These are phyloP conservation scores for Monochamus alternatus DNA, from an alignment of 2,888 invertebrate species.

Conservation along the genomic window DNA sequence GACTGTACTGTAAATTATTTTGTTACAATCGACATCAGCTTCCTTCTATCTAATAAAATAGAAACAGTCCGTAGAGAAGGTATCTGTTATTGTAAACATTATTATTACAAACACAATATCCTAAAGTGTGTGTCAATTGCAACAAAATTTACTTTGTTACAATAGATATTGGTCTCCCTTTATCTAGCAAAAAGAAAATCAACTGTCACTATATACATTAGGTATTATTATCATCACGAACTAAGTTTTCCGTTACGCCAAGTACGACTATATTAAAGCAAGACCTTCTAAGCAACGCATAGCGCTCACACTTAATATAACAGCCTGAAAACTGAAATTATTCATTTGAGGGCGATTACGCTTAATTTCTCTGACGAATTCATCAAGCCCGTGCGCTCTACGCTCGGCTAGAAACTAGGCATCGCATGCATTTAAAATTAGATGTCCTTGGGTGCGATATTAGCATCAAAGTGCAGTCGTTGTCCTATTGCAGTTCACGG, in stretches of 20 bases:
- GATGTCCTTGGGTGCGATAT: slow-evolving; percentile 28
- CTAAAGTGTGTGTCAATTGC: too few species aligned
- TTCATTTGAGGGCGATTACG: neutral
- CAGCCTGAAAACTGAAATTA: slow-evolving; percentile 23
- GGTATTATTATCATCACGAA: too few species aligned
- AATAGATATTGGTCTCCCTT: too few species aligned
- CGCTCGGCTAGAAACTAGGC: slow-evolving; percentile 25
- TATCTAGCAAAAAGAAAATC: too few species aligned
- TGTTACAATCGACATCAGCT: too few species aligned
- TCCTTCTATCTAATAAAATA: too few species aligned
- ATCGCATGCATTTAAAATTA: slow-evolving; percentile 34
- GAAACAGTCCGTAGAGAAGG: too few species aligned
- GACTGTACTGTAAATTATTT: too few species aligned
- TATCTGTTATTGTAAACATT: too few species aligned
- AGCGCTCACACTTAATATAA: neutral
- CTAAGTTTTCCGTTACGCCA: neutral
- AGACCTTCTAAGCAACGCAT: neutral
- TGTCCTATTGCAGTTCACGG: slow-evolving; percentile 35
- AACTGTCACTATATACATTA: too few species aligned
- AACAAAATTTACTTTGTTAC: too few species aligned
- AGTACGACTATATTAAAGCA: neutral
- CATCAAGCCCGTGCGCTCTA: slow-evolving; percentile 14
- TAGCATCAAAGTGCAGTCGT: slow-evolving; percentile 33
- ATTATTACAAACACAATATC: too few species aligned
- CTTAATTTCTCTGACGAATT: slow-evolving; percentile 20